phyloP scores from a whole-genome alignment of 2,888 invertebrate species.

The Apamea crenata region DNA sequence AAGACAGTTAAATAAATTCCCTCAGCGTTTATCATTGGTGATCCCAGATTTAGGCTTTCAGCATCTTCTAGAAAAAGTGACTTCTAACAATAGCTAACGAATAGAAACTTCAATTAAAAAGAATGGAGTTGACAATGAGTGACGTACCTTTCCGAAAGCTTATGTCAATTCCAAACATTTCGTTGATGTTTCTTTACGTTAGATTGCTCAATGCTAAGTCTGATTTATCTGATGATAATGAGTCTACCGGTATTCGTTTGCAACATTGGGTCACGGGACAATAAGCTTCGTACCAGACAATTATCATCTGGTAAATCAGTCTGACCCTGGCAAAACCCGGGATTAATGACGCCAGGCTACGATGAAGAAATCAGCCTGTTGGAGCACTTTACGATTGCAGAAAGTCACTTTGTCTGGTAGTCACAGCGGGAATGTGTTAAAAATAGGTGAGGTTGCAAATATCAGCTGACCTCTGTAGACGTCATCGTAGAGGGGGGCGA shows the following conservation, averaged over 20 bases:
- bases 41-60: slow-evolving; percentile 22
- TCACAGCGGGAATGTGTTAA: slow-evolving; percentile 57
- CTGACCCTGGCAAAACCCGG: slow-evolving; percentile 68
- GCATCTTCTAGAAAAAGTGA: slow-evolving; percentile 57
- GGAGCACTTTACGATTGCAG: slow-evolving; percentile 66
- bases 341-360: slow-evolving; percentile 50
- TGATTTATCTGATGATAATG: slow-evolving; percentile 56
- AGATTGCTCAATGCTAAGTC: slow-evolving; percentile 43
- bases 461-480: slow-evolving; percentile 91
- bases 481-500: slow-evolving; percentile 92
- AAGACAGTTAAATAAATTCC: slow-evolving; percentile 23
- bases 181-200: slow-evolving; percentile 54
- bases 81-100: slow-evolving; percentile 46
- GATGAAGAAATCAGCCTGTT: slow-evolving; percentile 64
- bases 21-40: slow-evolving; percentile 8
- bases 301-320: slow-evolving; percentile 65
- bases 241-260: slow-evolving; percentile 27
- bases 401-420: slow-evolving; percentile 69
- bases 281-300: slow-evolving; percentile 59
- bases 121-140: slow-evolving; percentile 53
- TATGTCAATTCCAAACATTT: slow-evolving; percentile 63
- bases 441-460: slow-evolving; percentile 75
- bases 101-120: slow-evolving; percentile 52
- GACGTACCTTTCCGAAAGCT: slow-evolving; percentile 62
- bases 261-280: slow-evolving; percentile 43